A percentile compares a stretch with the other conserved stretches of the same genome.
Evolutionary conservation across 2,888 invertebrate species (phyloP).

Genomic region (Corythucha ciliata): DNA sequence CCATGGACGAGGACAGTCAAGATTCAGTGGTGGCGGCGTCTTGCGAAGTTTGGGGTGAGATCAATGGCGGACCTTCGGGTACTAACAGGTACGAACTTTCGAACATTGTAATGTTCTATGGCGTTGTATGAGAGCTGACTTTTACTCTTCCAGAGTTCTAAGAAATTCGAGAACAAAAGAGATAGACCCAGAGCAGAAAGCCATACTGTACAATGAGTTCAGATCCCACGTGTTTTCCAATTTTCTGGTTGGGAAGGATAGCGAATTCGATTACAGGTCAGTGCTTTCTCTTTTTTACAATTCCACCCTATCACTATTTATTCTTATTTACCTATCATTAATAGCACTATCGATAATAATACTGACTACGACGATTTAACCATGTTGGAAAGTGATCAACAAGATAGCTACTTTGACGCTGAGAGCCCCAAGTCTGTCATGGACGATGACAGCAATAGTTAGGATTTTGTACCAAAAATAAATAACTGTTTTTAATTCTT

Average conservation of each 20-base stretch:
- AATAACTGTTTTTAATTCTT: no score
- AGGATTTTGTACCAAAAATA: no score
- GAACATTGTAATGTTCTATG: no score
- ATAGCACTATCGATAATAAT: constrained; percentile 64
- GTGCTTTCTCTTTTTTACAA: background rate
- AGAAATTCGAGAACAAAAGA: constrained; percentile 20
- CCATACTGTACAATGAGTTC: constrained; percentile 68
- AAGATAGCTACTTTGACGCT: constrained; percentile 84
- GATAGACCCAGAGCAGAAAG: constrained; percentile 42
- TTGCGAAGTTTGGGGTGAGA: constrained; percentile 21
- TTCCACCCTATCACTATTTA: background rate
- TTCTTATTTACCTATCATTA: no score
- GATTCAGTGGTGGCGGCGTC: no score
- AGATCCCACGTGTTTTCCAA: constrained; percentile 72
- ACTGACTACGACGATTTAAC: constrained; percentile 68
- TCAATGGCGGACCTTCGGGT: background rate
- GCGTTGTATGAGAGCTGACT: constrained; percentile 36
- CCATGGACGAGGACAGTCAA: no score
- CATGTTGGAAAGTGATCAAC: constrained; percentile 66
- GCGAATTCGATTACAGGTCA: constrained; percentile 69
- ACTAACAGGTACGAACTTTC: constrained; percentile 3
- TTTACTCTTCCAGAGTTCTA: constrained; percentile 7
- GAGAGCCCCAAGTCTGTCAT: constrained; percentile 49
- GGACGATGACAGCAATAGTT: constrained; percentile 8
- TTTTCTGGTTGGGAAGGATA: constrained; percentile 73